phyloP scores from a whole-genome alignment of 2,797 vertebrate genomes.

The Threskiornis aethiopicus region DNA sequence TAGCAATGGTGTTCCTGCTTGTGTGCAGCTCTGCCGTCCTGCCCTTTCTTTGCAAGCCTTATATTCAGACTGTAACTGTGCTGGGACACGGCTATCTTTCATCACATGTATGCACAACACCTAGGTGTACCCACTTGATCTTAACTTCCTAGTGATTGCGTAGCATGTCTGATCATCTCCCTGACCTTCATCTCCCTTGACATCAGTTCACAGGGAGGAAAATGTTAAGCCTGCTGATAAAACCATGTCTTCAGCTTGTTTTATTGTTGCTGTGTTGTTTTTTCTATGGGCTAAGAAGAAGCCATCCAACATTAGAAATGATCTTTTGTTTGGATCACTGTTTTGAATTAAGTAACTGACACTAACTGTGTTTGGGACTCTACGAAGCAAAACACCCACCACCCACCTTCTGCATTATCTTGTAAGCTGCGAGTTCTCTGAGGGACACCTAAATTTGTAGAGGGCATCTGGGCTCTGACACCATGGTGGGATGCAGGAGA shows the following conservation, averaged over 20 bases:
- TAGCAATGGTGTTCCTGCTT: background rate
- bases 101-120: background rate
- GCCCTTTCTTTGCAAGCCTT: background rate
- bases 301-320: background rate
- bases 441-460: background rate
- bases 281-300: background rate
- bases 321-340: background rate
- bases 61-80: background rate
- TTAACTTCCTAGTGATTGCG: background rate
- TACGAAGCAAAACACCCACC: background rate
- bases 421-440: background rate
- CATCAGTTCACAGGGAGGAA: background rate
- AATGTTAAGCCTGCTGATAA: background rate
- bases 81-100: background rate
- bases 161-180: background rate
- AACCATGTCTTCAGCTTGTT: background rate
- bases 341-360: background rate
- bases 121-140: background rate
- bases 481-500: background rate
- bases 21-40: background rate
- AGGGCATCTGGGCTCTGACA: background rate
- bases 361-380: background rate
- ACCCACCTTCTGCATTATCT: accelerated
- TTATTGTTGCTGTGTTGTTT: background rate
- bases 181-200: background rate